Evolutionary conservation across 2,113 vertebrate genomes (phyloP), one percentile per base, ranked within the genome.

Genomic region (Menura novaehollandiae): DNA sequence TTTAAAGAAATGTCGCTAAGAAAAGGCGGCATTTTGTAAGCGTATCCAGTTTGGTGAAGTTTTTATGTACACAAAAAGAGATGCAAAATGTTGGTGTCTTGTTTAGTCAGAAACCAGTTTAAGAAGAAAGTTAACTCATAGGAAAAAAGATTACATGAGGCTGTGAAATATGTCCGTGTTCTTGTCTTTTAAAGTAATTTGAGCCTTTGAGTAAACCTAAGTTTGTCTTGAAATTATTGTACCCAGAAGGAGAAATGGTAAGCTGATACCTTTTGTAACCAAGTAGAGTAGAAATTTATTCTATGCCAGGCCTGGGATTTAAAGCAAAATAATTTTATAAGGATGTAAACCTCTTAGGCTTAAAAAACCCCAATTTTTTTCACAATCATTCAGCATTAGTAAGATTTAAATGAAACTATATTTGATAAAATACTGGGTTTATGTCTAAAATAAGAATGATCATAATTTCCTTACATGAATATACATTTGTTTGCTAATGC

Each of bases 1-100:
- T 93, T 47, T 59, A 75, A 91, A 86, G 93, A 75, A 80, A 78
- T 11, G 49, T 71, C 27, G 10, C 53, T 39, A 8, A 87, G 88
- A 72, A 79, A 92, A 95, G 82, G 93, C 85, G 85, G 86, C 59
- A 8, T 52, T 89, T 89, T 82, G 37, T 69, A 75, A 82, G 44
- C 13, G 17, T 47, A 37, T 56, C 27, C n/a, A 66, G 49, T 58
- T 69, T 86, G 83, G 75, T 93, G 86, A 75, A 60, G 60, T 68
- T 78, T 62, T 94, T 66, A 3, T 0, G 6, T 55, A 26, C 51
- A 30, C 56, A 78, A 23, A 80, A 51, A 77, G 66, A 75, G 67
- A 56, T 53, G 60, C 69, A 79, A 88, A 81, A 71, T 62, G 62
- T 81, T 19, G 2, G 37, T 26, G 24, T 59, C 59, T 16, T 56